These are phyloP conservation scores for Dendronephthya gigantea DNA, from an alignment of 64 coral and sea anemone species.

Conservation along the genomic window DNA sequence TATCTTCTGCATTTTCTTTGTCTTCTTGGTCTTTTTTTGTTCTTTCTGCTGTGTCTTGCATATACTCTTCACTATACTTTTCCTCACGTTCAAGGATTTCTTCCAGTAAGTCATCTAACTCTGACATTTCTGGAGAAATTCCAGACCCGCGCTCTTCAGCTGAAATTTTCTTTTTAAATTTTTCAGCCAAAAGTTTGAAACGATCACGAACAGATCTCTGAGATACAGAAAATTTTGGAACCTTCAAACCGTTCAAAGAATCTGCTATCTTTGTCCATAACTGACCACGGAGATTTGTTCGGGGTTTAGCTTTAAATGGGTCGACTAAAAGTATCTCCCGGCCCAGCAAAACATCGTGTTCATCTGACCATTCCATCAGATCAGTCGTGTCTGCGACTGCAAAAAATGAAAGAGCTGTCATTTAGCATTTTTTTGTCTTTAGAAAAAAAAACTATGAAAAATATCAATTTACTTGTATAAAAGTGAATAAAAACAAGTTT, in stretches of 20 bases:
- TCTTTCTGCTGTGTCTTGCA: conserved; percentile 16
- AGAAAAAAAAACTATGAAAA: not conserved
- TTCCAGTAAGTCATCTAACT: conserved; percentile 18
- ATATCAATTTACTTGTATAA: not conserved
- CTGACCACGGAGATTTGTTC: not conserved
- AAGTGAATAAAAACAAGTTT: not conserved
- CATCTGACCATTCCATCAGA: not conserved
- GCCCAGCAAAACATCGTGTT: not conserved
- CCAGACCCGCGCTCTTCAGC: conserved; percentile 7
- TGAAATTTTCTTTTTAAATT: conserved; percentile 27
- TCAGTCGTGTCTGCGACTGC: not conserved
- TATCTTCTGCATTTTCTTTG: conserved; percentile 16
- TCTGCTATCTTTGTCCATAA: not conserved
- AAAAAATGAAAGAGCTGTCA: not conserved
- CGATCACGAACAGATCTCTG: conserved; percentile 28
- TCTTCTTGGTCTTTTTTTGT: conserved; percentile 21
- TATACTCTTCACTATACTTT: conserved; percentile 11
- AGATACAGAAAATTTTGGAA: not conserved
- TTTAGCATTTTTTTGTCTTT: not conserved
- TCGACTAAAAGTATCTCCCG: not conserved
- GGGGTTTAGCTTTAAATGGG: not conserved
- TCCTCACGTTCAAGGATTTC: conserved; percentile 20
- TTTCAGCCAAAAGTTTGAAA: conserved; percentile 19
- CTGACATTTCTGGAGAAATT: conserved; percentile 24
- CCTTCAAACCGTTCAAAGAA: not conserved